Base-by-base conservation (phyloP, 2,113 vertebrate genomes). In the Progne subis region DNA sequence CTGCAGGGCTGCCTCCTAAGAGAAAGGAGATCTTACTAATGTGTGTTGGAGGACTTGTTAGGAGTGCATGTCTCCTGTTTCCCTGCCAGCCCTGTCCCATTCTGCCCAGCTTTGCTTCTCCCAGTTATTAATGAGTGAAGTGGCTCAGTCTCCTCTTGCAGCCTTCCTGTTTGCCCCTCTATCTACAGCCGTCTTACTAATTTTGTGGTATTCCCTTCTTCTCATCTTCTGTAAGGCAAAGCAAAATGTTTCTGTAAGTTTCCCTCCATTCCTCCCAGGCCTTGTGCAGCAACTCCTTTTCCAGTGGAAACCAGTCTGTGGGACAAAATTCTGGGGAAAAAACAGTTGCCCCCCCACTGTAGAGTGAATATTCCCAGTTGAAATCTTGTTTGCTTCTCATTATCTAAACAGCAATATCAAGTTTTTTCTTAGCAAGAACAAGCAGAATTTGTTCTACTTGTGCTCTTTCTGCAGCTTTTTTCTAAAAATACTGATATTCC, bases 271-370 rank as follows among this genome's bases (percentile, higher is more conserved):
- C 12, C 20, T 86, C 56, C 19, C 20, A 61, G 28, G 10, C 16
- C 19, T 1, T 7, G 6, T 41, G 28, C 21, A 23, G 31, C 37
- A n/a, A 7, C 29, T 59, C 26, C 17, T 70, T 59, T 34, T 43
- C 7, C 18, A 12, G 12, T 5, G n/a, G 14, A 47, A 71, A 31
- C 31, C 53, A 50, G 1, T 21, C 19, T 18, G 31, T 31, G 34
- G 39, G 28, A 68, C 64, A 41, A 12, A 63, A 82, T 15, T 82
- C 5, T 14, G 9, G 41, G 20, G 23, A 14, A 28, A 37, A 41
- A 50, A 2, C 18, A 43, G 37, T 37, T 37, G 37, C 5, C 29
- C 19, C 3, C 29, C 13, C 0, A 0, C n/a, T 31, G 9, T 32
- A 34, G 67, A 17, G 12, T 78, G 39, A 50, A 9, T 75, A 57